Percentiles rank a stretch among this genome's conserved stretches.
Evolutionary conservation across 1,140 invertebrate species (phyloP).

Genomic region (Mya arenaria): DNA sequence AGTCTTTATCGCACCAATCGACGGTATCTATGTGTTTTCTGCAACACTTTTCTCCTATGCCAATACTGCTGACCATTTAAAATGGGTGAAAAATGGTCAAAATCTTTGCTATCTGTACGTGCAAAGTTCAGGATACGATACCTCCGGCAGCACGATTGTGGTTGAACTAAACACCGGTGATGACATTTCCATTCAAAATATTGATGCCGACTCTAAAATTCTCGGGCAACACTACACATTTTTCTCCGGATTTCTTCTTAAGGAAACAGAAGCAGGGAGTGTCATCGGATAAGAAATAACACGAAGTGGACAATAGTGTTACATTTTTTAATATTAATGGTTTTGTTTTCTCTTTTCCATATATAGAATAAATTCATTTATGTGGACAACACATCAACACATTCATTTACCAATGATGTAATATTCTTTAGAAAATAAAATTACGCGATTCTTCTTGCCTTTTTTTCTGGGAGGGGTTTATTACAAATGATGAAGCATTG

Average conservation of each 20-base stretch:
- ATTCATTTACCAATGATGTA: too few species aligned
- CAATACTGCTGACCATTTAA: not conserved
- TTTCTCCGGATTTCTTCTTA: not conserved
- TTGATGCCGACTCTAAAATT: not conserved
- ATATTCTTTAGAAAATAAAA: too few species aligned
- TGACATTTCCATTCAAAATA: not conserved
- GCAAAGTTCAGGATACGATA: not conserved
- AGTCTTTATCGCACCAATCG: not conserved
- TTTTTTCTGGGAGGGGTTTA: too few species aligned
- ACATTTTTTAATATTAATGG: too few species aligned
- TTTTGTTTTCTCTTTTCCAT: too few species aligned
- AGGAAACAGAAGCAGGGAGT: not conserved
- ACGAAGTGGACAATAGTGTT: too few species aligned
- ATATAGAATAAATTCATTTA: too few species aligned
- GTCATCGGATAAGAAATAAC: too few species aligned
- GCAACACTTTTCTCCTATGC: not conserved
- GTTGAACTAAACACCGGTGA: not conserved
- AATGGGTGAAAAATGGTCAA: not conserved
- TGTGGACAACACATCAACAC: too few species aligned
- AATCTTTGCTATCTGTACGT: not conserved
- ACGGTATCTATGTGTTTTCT: not conserved
- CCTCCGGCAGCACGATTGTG: not conserved
- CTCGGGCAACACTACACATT: not conserved
- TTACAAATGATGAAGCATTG: too few species aligned
- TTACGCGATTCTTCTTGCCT: too few species aligned